phyloP scores from a whole-genome alignment of 2,888 invertebrate genomes.

The Sinopyrophorus schimmeli region DNA sequence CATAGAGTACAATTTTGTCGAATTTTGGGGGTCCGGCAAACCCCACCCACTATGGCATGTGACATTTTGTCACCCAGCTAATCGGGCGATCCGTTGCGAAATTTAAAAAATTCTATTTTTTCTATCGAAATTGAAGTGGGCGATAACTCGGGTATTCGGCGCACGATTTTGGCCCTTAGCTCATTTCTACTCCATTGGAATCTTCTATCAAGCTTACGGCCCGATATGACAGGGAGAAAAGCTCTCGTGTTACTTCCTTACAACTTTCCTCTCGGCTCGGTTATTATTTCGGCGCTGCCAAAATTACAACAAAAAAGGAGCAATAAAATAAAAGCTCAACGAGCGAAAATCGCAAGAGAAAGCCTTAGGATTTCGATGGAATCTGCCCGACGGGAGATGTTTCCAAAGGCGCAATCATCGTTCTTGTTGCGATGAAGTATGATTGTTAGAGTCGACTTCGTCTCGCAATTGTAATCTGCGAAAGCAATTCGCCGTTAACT shows the following conservation, averaged over 20 bases:
- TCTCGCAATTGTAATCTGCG: slow-evolving; percentile 15
- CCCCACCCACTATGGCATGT: no score
- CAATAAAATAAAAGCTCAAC: no score
- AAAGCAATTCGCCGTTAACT: slow-evolving; percentile 14
- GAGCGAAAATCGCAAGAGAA: no score
- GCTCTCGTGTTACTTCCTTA: neutral
- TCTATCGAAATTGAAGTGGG: neutral
- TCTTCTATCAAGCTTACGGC: slow-evolving; percentile 14
- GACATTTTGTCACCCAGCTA: no score
- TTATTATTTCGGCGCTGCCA: no score
- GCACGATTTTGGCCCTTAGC: slow-evolving; percentile 8
- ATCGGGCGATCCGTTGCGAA: no score
- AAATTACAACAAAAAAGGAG: no score
- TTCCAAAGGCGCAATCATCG: slow-evolving; percentile 24
- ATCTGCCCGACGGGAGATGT: slow-evolving; percentile 21
- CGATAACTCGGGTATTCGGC: slow-evolving; percentile 9
- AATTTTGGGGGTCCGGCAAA: no score
- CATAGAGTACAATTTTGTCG: no score
- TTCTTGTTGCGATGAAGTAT: slow-evolving; percentile 23
- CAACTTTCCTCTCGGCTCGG: no score
- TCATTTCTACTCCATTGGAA: slow-evolving; percentile 7
- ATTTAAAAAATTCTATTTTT: no score
- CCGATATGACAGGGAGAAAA: slow-evolving; percentile 2
- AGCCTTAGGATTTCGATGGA: slow-evolving; percentile 19
- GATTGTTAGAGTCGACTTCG: slow-evolving; percentile 18